phyloP scores from a whole-genome alignment of 1,140 invertebrate genomes.

The Lepidostoma basale region DNA sequence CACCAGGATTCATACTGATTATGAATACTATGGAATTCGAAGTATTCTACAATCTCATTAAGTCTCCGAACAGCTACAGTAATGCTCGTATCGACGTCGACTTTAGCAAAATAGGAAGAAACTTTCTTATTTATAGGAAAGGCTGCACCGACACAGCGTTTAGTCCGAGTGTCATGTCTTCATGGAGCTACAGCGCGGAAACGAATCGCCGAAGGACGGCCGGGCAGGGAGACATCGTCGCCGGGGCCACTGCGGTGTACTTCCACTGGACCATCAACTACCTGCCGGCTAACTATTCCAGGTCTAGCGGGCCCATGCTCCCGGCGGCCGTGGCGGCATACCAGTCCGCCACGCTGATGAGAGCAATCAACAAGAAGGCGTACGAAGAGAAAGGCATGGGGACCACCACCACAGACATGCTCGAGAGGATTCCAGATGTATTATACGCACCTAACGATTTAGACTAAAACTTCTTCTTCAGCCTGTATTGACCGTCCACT shows the following conservation, averaged over 20 bases:
- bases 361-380: conserved; percentile 66
- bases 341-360: conserved; percentile 69
- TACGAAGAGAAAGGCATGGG: conserved; percentile 67
- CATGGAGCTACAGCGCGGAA: conserved; percentile 61
- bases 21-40: conserved; percentile 79
- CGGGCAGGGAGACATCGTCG: conserved; percentile 81
- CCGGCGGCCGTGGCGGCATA: conserved; percentile 68
- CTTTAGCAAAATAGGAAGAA: conserved; percentile 18
- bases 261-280: conserved; percentile 66
- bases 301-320: conserved; percentile 49
- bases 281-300: not conserved
- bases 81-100: conserved; percentile 25
- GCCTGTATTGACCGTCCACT: too few species aligned
- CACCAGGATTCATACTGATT: conserved; percentile 68
- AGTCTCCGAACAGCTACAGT: conserved; percentile 5
- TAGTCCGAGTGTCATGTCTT: conserved; percentile 53
- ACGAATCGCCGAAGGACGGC: conserved; percentile 68
- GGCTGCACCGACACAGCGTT: conserved; percentile 42
- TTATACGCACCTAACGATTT: too few species aligned
- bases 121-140: conserved; percentile 25
- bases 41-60: conserved; percentile 24
- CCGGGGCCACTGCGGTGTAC: conserved; percentile 71
- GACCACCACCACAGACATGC: conserved; percentile 73
- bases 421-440: conserved; percentile 60
- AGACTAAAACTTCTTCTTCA: too few species aligned